phyloP scores from a whole-genome alignment of 1,140 invertebrate species.

The Musca domestica region DNA sequence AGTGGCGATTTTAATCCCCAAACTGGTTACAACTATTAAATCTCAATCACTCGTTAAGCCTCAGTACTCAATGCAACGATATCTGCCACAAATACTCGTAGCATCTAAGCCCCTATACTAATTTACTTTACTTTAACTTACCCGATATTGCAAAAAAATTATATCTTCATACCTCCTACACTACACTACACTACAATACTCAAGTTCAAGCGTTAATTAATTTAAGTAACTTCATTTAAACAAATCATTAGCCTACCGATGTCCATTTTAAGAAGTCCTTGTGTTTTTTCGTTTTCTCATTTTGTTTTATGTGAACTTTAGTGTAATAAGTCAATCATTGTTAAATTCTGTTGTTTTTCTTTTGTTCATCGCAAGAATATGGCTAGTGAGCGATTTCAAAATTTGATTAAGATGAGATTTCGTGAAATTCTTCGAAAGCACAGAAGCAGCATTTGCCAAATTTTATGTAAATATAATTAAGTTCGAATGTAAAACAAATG shows the following conservation, averaged over 20 bases:
- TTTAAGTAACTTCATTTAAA: too few species aligned
- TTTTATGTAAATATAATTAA: constrained; percentile 20
- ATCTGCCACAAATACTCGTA: constrained; percentile 27
- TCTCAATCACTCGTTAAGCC: not conserved
- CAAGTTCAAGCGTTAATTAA: too few species aligned
- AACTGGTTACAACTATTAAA: constrained; percentile 50
- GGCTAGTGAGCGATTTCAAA: constrained; percentile 9
- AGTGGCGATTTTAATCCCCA: constrained; percentile 50
- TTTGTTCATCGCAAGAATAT: constrained; percentile 7
- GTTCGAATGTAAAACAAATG: constrained; percentile 2
- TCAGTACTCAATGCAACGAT: constrained; percentile 20
- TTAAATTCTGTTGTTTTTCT: not conserved
- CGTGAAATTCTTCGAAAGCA: not conserved
- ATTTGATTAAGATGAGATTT: not conserved
- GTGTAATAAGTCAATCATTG: constrained; percentile 5
- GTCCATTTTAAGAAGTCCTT: too few species aligned
- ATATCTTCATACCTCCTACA: too few species aligned
- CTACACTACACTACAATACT: too few species aligned
- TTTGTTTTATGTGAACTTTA: not conserved
- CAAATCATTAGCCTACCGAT: too few species aligned
- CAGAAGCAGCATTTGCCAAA: constrained; percentile 15
- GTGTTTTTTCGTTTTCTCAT: too few species aligned
- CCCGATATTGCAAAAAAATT: too few species aligned
- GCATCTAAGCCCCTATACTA: constrained; percentile 4
- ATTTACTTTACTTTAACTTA: too few species aligned